Conservation (phyloP, 1,140 invertebrate genomes). For the Aethina tumida region DNA sequence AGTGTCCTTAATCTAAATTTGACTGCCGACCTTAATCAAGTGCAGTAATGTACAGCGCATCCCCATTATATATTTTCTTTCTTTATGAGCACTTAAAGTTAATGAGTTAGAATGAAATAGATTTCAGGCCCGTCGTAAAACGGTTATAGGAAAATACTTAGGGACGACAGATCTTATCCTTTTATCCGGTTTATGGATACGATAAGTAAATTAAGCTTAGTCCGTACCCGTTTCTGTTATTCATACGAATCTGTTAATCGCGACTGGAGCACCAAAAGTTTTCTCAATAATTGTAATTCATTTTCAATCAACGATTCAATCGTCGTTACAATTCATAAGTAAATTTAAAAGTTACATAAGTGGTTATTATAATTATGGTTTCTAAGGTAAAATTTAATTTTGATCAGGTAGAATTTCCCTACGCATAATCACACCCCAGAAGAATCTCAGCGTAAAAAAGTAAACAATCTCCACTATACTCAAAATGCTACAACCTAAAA, state of each 20-base stretch:
- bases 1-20: conserved; percentile 23
- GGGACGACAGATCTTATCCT: conserved; percentile 24
- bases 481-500: conserved; percentile 54
- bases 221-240: conserved; percentile 4
- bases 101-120: conserved; percentile 32
- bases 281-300: too few species aligned
- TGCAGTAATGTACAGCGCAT: conserved; percentile 19
- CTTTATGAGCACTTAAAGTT: conserved; percentile 30
- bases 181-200: conserved; percentile 27
- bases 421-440: conserved; percentile 34
- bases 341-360: too few species aligned
- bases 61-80: conserved; percentile 23
- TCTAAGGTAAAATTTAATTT: too few species aligned
- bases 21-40: conserved; percentile 24
- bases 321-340: too few species aligned
- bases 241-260: background rate
- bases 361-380: too few species aligned
- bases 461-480: conserved; percentile 56
- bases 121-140: conserved; percentile 25
- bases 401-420: too few species aligned
- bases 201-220: conserved; percentile 23
- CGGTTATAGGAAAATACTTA: conserved; percentile 30
- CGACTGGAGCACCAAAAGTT: too few species aligned
- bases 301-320: background rate
- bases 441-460: conserved; percentile 45